These are phyloP conservation scores for Clarias magur DNA, from an alignment of 2,113 vertebrate genomes.

Conservation along the genomic window DNA sequence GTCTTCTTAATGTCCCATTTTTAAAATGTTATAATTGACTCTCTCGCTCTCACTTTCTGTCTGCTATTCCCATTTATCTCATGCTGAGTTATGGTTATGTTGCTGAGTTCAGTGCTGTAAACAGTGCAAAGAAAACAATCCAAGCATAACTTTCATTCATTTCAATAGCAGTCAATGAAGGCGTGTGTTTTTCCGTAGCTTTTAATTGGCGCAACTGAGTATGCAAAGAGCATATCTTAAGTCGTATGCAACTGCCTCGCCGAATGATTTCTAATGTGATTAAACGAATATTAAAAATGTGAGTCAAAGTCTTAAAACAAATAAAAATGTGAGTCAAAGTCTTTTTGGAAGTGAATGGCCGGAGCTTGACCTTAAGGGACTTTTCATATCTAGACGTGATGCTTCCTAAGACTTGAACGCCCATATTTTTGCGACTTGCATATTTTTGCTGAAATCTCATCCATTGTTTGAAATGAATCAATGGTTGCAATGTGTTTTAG, in stretches of 20 bases:
- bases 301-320: neutral
- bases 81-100: neutral
- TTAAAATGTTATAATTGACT: constrained; percentile 14
- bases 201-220: neutral
- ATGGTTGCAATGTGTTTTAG: no score
- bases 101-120: neutral
- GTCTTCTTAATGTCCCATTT: neutral
- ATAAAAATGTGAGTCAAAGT: neutral
- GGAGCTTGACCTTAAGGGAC: neutral
- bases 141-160: constrained; percentile 3
- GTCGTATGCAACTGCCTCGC: neutral
- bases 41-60: neutral
- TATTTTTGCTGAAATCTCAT: no score
- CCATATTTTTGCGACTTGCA: no score
- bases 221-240: neutral
- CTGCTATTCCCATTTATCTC: neutral
- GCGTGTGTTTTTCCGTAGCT: neutral
- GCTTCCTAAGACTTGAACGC: neutral
- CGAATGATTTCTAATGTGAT: neutral
- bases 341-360: neutral
- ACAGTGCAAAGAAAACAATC: neutral
- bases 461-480: no score
- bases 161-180: neutral
- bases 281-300: neutral
- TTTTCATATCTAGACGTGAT: neutral